These are phyloP conservation scores for Cyprinodon tularosa DNA, from an alignment of 2,113 vertebrate genomes.

Conservation along the genomic window DNA sequence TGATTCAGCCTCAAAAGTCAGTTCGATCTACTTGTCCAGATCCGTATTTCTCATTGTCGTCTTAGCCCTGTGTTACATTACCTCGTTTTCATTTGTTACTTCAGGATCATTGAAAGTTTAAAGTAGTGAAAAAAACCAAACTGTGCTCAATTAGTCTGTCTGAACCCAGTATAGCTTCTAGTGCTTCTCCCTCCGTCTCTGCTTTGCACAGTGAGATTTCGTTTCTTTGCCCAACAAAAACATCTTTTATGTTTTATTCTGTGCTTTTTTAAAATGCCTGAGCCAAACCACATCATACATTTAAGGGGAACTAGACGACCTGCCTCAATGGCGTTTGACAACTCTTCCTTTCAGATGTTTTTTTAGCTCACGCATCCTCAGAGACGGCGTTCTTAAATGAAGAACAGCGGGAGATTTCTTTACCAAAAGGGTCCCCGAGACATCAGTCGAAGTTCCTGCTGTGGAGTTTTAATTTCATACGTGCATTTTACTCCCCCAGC, in stretches of 20 bases:
- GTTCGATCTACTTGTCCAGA: conserved; percentile 36
- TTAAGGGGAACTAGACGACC: conserved; percentile 24
- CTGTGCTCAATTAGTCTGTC: conserved; percentile 24
- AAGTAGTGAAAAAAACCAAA: conserved; percentile 54
- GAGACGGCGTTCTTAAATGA: conserved; percentile 21
- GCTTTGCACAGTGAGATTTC: conserved; percentile 31
- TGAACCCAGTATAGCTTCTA: conserved; percentile 25
- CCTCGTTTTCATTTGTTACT: conserved; percentile 33
- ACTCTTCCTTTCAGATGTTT: conserved; percentile 22
- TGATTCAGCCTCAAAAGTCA: background rate
- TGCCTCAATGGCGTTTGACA: conserved; percentile 3
- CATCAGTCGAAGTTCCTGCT: background rate
- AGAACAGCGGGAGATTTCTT: conserved; percentile 15
- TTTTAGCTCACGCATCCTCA: conserved; percentile 8
- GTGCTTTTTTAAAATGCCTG: conserved; percentile 32
- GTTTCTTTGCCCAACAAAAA: conserved; percentile 42
- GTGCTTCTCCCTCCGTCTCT: conserved; percentile 15
- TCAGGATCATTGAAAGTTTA: conserved; percentile 21
- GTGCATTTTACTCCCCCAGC: conserved; percentile 83
- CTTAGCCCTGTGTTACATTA: conserved; percentile 17
- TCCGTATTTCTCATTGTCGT: conserved; percentile 34
- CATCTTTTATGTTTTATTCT: conserved; percentile 50
- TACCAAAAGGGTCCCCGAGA: background rate
- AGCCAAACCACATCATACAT: conserved; percentile 51
- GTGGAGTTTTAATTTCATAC: background rate